Conservation (phyloP, 2,888 invertebrate species). For the Chironomus riparius region DNA sequence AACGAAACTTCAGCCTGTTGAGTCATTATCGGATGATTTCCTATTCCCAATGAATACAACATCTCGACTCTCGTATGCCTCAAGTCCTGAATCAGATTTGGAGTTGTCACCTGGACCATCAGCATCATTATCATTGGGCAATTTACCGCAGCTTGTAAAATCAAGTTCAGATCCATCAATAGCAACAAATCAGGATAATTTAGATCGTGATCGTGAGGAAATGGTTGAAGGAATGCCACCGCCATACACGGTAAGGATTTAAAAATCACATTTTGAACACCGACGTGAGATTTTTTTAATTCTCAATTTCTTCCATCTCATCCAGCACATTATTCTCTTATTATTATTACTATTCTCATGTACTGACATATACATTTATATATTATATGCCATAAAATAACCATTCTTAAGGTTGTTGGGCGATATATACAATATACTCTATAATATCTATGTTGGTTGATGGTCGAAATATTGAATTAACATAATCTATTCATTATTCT, state of each 20-base stretch:
- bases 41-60: slow-evolving; percentile 91
- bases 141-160: slow-evolving; percentile 57
- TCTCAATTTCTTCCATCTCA: slow-evolving; percentile 14
- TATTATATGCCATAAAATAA: not conserved
- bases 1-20: slow-evolving; percentile 66
- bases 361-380: too few relatives aligned
- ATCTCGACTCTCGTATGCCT: slow-evolving; percentile 88
- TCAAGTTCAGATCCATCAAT: slow-evolving; percentile 92
- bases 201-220: slow-evolving; percentile 56
- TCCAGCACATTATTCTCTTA: not conserved
- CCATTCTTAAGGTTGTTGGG: slow-evolving; percentile 7
- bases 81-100: slow-evolving; percentile 91
- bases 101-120: slow-evolving; percentile 72
- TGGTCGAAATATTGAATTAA: not conserved
- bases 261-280: not conserved
- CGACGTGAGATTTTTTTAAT: not conserved
- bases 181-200: slow-evolving; percentile 83
- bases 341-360: not conserved
- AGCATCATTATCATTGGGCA: slow-evolving; percentile 46
- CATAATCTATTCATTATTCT: not conserved
- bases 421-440: not conserved
- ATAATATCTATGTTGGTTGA: slow-evolving; percentile 8
- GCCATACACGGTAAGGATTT: slow-evolving; percentile 65
- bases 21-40: slow-evolving; percentile 96
- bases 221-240: slow-evolving; percentile 61